Evolutionary conservation across 2,797 vertebrate genomes (phyloP).

Genomic region (Phoxinus dragarum): DNA sequence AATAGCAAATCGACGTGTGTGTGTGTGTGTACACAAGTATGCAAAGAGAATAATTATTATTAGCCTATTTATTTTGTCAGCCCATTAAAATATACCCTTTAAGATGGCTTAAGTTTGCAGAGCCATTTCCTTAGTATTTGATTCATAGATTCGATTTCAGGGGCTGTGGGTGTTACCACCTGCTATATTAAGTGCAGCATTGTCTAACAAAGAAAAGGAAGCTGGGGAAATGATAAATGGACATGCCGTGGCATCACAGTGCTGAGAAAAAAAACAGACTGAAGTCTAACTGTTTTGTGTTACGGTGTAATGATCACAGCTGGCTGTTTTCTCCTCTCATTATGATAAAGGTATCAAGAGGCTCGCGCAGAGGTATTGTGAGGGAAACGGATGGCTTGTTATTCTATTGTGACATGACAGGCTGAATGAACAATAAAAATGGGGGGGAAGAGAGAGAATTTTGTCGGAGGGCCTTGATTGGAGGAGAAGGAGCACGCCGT

Average conservation of each 20-base stretch:
- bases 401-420: conserved; percentile 62
- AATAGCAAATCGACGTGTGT: too few species aligned
- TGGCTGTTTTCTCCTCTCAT: conserved; percentile 60
- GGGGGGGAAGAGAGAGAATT: conserved; percentile 53
- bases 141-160: conserved; percentile 38
- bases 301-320: conserved; percentile 58
- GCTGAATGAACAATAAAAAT: conserved; percentile 62
- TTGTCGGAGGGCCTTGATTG: conserved; percentile 52
- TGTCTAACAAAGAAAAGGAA: conserved; percentile 48
- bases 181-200: conserved; percentile 42
- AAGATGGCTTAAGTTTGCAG: too few species aligned
- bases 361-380: conserved; percentile 54
- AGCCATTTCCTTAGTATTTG: conserved; percentile 21
- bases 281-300: conserved; percentile 50
- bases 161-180: conserved; percentile 27
- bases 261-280: conserved; percentile 40
- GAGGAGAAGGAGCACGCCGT: conserved; percentile 48
- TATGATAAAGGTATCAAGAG: conserved; percentile 62
- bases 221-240: conserved; percentile 55
- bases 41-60: too few species aligned
- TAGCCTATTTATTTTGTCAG: not conserved
- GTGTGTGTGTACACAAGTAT: not conserved
- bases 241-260: conserved; percentile 35
- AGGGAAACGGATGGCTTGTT: conserved; percentile 60
- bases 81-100: not conserved